Conservation (phyloP, 2,888 invertebrate species). For the Xylota sylvarum region DNA sequence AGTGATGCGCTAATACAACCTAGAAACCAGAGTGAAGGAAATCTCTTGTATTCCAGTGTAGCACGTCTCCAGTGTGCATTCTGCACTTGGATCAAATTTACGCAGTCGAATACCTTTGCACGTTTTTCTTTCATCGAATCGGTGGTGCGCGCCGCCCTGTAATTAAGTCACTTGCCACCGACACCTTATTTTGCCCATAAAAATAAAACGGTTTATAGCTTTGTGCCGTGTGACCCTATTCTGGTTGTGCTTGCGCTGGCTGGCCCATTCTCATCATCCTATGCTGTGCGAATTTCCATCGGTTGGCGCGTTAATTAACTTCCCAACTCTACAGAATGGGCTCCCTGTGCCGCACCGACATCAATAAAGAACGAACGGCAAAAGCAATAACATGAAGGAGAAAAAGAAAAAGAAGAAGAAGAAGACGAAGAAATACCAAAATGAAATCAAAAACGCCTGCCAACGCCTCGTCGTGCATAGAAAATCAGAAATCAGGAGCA, state of each 20-base stretch:
- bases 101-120: conserved; percentile 46
- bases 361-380: conserved; percentile 69
- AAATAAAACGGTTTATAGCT: conserved; percentile 65
- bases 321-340: conserved; percentile 48
- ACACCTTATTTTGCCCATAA: conserved; percentile 73
- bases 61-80: not conserved
- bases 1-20: too few relatives aligned
- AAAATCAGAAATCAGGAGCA: conserved; percentile 76
- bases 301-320: conserved; percentile 76
- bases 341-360: conserved; percentile 41
- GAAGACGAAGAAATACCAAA: conserved; percentile 55
- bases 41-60: conserved; percentile 25
- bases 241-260: not conserved
- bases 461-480: conserved; percentile 77
- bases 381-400: conserved; percentile 52
- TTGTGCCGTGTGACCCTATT: conserved; percentile 72
- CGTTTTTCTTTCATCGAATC: conserved; percentile 72
- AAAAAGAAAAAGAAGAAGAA: conserved; percentile 35
- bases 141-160: conserved; percentile 58
- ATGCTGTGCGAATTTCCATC: conserved; percentile 68
- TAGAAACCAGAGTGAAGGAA: not conserved
- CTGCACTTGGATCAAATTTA: conserved; percentile 40
- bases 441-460: conserved; percentile 77
- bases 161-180: conserved; percentile 77
- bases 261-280: conserved; percentile 33